Base-by-base conservation (phyloP, 2,888 invertebrate genomes). In the Deilephila porcellus region DNA sequence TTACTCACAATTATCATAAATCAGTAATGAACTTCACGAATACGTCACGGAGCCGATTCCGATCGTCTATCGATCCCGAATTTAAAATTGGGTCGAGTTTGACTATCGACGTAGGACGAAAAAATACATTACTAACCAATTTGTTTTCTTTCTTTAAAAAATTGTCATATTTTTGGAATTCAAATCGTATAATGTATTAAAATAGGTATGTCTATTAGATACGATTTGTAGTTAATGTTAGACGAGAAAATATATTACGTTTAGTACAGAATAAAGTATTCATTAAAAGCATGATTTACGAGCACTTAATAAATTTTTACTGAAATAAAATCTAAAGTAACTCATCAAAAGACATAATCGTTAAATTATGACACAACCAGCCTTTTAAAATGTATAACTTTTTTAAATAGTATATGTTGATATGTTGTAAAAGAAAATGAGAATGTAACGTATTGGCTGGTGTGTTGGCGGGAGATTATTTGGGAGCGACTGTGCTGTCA, bases 1-100 rank as follows among this genome's bases (percentile, higher is more conserved):
- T 84, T 83, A 82, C 83, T 79, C 76, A 76, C 85, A 84, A 83
- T 86, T 85, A 85, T 85, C 82, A 85, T 88, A 83, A 86, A 86
- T 86, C 82, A 79, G 83, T 88, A 86, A 84, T 86, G 82, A 84
- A 81, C 80, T 82, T 81, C 78, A 81, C 80, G 80, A 80, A 80
- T 82, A 70, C 83, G 80, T 83, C 82, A 84, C 83, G 74, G 77
- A 67, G 74, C 75, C 74, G 75, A 80, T 79, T 80, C 77, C 79
- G 73, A 75, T 74, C 75, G 52, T 60, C 70, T 85, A 86, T 86
- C 80, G 86, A 86, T 84, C 78, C 72, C 74, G 80, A 80, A 81
- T 79, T 82, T 79, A 79, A 82, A 83, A 83, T 81, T 79, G 76
- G 82, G 76, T 75, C 80, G 76, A 80, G 79, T 74, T 60, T 75